phyloP scores from a whole-genome alignment of 2,113 vertebrate species.

The Smithornis capensis region DNA sequence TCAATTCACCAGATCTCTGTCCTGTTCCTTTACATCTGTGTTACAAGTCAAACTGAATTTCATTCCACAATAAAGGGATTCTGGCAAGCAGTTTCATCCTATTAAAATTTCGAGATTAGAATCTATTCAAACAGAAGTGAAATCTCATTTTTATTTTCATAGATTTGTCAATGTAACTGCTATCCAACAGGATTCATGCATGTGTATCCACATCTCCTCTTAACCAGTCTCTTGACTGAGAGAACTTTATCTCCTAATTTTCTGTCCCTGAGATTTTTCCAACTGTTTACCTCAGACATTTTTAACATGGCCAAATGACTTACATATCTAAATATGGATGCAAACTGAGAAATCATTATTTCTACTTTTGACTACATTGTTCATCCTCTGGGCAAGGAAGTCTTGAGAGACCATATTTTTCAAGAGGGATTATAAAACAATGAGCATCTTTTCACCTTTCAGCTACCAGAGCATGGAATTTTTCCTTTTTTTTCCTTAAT shows the following conservation, averaged over 20 bases:
- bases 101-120: background rate
- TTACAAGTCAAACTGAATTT: background rate
- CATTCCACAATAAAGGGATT: background rate
- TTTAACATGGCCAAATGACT: background rate
- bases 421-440: background rate
- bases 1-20: background rate
- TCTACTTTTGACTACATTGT: background rate
- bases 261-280: background rate
- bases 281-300: background rate
- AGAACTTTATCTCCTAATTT: background rate
- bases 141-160: background rate
- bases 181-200: background rate
- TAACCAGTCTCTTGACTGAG: background rate
- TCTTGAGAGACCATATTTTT: background rate
- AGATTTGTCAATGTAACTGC: background rate
- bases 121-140: background rate
- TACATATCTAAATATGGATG: background rate
- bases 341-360: background rate
- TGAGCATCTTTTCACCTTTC: background rate
- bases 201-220: background rate
- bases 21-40: accelerated
- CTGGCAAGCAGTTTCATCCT: background rate
- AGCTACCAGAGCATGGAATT: background rate
- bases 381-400: background rate
- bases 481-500: background rate